Conservation (phyloP, 2,888 invertebrate genomes). For the Ischnus inquisitorius region DNA sequence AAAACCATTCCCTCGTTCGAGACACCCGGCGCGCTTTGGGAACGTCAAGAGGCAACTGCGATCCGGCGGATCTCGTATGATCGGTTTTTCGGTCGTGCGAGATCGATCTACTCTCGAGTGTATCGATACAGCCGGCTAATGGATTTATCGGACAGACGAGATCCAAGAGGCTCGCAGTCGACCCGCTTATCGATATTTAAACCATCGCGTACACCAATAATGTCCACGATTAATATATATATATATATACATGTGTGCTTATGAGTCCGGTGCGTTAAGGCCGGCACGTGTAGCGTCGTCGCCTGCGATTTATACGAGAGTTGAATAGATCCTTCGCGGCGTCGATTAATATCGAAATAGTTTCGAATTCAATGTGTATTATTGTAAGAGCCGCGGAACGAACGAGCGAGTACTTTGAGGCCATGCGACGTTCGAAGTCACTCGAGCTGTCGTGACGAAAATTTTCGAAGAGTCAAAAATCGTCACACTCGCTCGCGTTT, state of each 20-base stretch:
- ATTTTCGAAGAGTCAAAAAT: constrained; percentile 51
- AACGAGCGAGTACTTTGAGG: not conserved
- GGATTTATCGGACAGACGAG: constrained; percentile 78
- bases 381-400: not conserved
- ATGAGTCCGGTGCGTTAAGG: constrained; percentile 61
- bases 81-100: constrained; percentile 16
- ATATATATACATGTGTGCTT: not conserved
- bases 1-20: constrained; percentile 49
- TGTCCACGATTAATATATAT: constrained; percentile 48
- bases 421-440: not conserved
- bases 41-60: constrained; percentile 60
- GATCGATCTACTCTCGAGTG: constrained; percentile 57
- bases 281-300: constrained; percentile 72
- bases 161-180: constrained; percentile 70
- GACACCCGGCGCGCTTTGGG: constrained; percentile 30
- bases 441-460: not conserved
- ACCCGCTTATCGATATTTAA: constrained; percentile 66
- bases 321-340: constrained; percentile 21
- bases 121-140: constrained; percentile 76
- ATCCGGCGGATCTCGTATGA: constrained; percentile 47
- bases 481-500: constrained; percentile 77
- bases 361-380: constrained; percentile 9
- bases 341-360: constrained; percentile 54
- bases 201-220: constrained; percentile 47
- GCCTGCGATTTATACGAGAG: not conserved